A percentile compares a stretch with the other conserved stretches of the same genome.
Conservation (phyloP, 2,888 invertebrate species). For the Selenia dentaria region DNA sequence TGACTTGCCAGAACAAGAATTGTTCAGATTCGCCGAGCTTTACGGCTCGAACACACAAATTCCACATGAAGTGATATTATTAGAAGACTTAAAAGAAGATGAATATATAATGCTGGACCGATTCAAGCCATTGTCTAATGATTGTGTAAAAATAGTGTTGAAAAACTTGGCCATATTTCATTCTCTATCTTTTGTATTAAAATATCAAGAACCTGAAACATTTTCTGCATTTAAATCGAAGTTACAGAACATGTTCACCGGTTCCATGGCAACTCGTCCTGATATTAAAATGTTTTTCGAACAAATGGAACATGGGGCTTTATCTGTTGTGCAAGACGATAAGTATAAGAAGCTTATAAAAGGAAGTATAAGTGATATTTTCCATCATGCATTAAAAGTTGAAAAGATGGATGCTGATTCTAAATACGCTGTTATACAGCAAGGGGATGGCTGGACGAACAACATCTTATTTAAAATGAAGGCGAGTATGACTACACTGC, state of each 20-base stretch:
- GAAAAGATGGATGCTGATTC: constrained; percentile 17
- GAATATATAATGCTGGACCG: constrained; percentile 50
- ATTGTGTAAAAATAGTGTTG: constrained; percentile 43
- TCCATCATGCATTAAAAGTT: constrained; percentile 18
- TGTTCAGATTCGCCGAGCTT: constrained; percentile 30
- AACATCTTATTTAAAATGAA: constrained; percentile 39
- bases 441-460: constrained; percentile 48
- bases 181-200: constrained; percentile 53
- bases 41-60: constrained; percentile 18
- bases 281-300: constrained; percentile 13
- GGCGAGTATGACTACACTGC: too few species aligned
- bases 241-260: constrained; percentile 34
- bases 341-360: constrained; percentile 36
- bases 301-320: constrained; percentile 26
- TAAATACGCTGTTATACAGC: constrained; percentile 39
- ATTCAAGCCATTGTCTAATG: constrained; percentile 41
- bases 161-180: constrained; percentile 53
- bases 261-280: not conserved
- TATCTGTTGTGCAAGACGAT: constrained; percentile 35
- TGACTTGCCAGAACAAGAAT: constrained; percentile 42
- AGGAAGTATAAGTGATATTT: constrained; percentile 25
- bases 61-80: constrained; percentile 31
- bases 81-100: constrained; percentile 49
- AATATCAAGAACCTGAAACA: constrained; percentile 42
- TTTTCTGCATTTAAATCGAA: constrained; percentile 33